Evolutionary conservation across 2,113 vertebrate genomes (phyloP).

Genomic region (Herpetotheres cachinnans): DNA sequence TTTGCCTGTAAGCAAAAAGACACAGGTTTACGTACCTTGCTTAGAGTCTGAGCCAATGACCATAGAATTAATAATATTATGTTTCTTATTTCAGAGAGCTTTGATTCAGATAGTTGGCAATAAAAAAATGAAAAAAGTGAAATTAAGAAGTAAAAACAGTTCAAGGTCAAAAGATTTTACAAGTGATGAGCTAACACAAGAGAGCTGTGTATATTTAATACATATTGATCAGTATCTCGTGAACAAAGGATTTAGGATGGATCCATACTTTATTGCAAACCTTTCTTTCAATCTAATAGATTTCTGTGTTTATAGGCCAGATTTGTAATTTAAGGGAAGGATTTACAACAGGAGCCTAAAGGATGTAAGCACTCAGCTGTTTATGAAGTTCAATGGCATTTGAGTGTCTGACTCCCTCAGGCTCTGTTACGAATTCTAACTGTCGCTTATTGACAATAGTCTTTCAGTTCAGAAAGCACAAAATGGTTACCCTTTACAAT

Average conservation of each 20-base stretch:
- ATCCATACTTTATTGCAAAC: conserved; percentile 37
- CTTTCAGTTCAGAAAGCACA: conserved; percentile 43
- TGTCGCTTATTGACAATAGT: not conserved
- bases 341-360: conserved; percentile 1
- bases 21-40: not conserved
- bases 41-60: not conserved
- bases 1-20: not conserved
- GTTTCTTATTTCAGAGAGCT: not conserved
- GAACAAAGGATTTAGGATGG: conserved; percentile 28
- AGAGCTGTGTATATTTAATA: not conserved
- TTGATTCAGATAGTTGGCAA: not conserved
- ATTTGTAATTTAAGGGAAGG: conserved; percentile 17
- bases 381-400: conserved; percentile 54
- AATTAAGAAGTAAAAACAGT: not conserved
- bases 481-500: conserved; percentile 23
- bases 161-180: conserved; percentile 32
- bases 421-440: not conserved
- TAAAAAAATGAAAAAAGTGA: not conserved
- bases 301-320: conserved; percentile 33
- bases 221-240: conserved; percentile 10
- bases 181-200: not conserved
- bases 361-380: conserved; percentile 30
- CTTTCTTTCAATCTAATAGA: conserved; percentile 1
- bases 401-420: conserved; percentile 26
- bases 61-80: not conserved